phyloP scores from a whole-genome alignment of 2,113 vertebrate genomes.

The Connochaetes taurinus region DNA sequence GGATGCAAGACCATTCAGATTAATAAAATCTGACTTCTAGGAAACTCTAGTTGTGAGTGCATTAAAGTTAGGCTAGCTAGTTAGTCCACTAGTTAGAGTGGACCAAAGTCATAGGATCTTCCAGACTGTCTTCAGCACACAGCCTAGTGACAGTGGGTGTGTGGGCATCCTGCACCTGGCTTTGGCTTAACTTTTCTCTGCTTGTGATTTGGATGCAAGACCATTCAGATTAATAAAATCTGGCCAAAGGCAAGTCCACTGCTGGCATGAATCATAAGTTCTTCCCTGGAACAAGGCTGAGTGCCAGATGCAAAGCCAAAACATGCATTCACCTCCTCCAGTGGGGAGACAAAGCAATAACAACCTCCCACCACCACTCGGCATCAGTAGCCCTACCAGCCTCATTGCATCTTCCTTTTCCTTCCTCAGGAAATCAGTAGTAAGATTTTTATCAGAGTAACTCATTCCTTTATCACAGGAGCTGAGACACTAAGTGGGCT shows the following conservation, averaged over 20 bases:
- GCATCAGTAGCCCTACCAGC: not conserved
- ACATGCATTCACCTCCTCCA: not conserved
- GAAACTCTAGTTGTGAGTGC: not conserved
- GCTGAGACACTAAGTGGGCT: not conserved
- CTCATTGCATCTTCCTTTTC: not conserved
- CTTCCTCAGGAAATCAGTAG: not conserved
- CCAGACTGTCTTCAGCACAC: not conserved
- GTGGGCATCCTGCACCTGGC: not conserved
- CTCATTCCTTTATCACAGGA: not conserved
- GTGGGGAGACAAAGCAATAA: not conserved
- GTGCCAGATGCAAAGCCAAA: not conserved
- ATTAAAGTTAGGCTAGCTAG: not conserved
- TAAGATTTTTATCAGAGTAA: not conserved
- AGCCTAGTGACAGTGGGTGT: not conserved
- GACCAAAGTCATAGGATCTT: not conserved
- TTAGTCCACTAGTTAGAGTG: not conserved
- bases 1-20: not conserved
- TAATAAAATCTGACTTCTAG: not conserved
- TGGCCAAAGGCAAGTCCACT: not conserved
- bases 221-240: not conserved
- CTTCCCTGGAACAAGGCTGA: not conserved
- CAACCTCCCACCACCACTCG: not conserved
- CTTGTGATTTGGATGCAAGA: not conserved
- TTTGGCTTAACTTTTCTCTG: not conserved
- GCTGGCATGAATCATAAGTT: not conserved